phyloP scores from a whole-genome alignment of 2,113 vertebrate genomes.

The Corythaixoides concolor region DNA sequence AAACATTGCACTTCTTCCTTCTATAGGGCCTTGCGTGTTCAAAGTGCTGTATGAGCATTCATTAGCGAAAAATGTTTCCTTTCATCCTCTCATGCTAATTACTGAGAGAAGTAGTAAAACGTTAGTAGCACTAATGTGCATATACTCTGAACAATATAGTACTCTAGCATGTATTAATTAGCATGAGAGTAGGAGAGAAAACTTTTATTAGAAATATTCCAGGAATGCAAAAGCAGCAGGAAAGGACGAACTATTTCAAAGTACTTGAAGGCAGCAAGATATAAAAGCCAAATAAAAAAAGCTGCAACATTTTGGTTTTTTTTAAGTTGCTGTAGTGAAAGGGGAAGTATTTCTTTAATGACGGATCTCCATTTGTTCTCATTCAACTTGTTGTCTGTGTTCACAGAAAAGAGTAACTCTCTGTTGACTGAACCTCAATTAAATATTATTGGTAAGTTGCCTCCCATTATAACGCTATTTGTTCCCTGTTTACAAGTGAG shows the following conservation, averaged over 20 bases:
- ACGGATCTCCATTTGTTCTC: background rate
- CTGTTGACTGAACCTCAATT: background rate
- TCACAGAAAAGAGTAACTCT: background rate
- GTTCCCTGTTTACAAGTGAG: background rate
- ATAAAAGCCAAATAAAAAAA: background rate
- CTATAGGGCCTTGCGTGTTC: background rate
- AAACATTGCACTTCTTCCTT: background rate
- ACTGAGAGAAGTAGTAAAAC: background rate
- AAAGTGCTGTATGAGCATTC: slow-evolving; percentile 1
- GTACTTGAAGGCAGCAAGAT: background rate
- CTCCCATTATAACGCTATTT: background rate
- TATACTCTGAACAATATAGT: background rate
- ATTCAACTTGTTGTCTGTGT: background rate
- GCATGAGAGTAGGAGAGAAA: background rate
- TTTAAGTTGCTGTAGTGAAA: background rate
- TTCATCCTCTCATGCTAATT: slow-evolving; percentile 34
- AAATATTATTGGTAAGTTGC: background rate
- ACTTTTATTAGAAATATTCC: background rate
- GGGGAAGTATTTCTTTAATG: background rate
- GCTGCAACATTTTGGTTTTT: background rate
- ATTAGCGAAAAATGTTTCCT: slow-evolving; percentile 27
- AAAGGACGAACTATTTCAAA: background rate
- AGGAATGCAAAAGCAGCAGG: background rate
- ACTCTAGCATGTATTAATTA: background rate
- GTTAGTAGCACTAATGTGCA: background rate